These are phyloP conservation scores for Stomatorhinus ivindoensis DNA, from an alignment of 2,113 vertebrate species.

Conservation along the genomic window DNA sequence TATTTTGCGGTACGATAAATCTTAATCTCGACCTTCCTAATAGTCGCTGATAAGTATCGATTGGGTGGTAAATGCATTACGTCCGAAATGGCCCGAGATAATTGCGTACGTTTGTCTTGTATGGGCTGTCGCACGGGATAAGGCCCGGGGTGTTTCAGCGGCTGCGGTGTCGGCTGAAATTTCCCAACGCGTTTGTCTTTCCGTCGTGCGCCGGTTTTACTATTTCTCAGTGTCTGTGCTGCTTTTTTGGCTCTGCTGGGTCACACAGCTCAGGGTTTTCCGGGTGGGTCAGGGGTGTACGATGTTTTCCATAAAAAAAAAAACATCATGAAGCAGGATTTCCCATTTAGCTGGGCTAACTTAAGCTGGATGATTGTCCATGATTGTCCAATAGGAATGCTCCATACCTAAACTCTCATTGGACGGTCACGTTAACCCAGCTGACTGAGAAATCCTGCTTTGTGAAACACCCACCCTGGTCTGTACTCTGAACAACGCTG, in stretches of 20 bases:
- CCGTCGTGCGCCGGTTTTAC: not conserved
- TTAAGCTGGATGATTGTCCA: not conserved
- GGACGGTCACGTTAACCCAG: not conserved
- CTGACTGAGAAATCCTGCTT: not conserved
- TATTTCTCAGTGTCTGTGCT: not conserved
- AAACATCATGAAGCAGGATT: not conserved
- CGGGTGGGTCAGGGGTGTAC: not conserved
- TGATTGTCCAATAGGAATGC: not conserved
- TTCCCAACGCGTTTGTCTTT: not conserved
- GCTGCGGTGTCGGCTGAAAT: not conserved
- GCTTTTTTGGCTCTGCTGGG: not conserved
- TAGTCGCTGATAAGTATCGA: slow-evolving; percentile 5
- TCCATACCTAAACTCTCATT: not conserved
- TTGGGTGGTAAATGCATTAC: slow-evolving; percentile 9
- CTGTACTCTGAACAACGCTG: not conserved
- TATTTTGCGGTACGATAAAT: not conserved
- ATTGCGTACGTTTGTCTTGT: slow-evolving; percentile 8
- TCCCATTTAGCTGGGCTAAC: not conserved
- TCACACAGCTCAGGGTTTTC: not conserved
- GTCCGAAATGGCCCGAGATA: not conserved
- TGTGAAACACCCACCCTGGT: not conserved
- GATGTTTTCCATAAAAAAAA: too few relatives aligned
- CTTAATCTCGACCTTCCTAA: not conserved
- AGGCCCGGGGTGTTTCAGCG: not conserved
- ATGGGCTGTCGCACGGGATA: not conserved